phyloP scores from a whole-genome alignment of 2,888 invertebrate genomes.

The Lasioglossum leucozonium region DNA sequence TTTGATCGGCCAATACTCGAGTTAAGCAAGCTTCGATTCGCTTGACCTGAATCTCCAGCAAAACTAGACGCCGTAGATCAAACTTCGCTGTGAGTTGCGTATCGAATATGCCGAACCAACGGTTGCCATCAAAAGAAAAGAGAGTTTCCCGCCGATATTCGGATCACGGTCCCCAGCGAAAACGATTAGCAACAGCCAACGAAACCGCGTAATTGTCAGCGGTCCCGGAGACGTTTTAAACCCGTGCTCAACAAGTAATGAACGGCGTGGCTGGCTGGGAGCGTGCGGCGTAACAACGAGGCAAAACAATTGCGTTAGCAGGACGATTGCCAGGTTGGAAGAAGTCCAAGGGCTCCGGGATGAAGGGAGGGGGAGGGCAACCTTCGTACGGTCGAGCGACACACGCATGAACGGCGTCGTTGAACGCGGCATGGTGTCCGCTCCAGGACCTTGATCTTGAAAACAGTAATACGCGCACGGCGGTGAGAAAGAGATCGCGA shows the following conservation, averaged over 20 bases:
- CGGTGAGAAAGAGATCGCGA: background rate
- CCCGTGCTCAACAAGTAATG: slow-evolving; percentile 20
- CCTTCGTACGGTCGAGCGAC: slow-evolving; percentile 29
- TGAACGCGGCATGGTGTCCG: slow-evolving; percentile 15
- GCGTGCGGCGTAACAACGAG: slow-evolving; percentile 17
- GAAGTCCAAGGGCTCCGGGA: slow-evolving; percentile 50
- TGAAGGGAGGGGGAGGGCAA: no score
- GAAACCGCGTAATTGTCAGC: slow-evolving; percentile 19
- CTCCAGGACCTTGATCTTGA: slow-evolving; percentile 45
- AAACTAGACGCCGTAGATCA: background rate
- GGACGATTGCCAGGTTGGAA: slow-evolving; percentile 46
- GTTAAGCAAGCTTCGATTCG: background rate
- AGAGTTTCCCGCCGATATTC: background rate
- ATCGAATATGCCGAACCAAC: background rate
- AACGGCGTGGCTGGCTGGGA: background rate
- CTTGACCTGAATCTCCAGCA: background rate
- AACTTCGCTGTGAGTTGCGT: background rate
- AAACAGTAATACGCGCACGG: slow-evolving; percentile 7
- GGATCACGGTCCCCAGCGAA: background rate
- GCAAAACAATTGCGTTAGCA: slow-evolving; percentile 30
- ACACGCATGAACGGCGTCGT: slow-evolving; percentile 13
- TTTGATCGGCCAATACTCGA: background rate
- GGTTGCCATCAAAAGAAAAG: background rate
- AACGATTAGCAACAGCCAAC: background rate
- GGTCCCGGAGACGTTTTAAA: background rate